Evolutionary conservation across 2,888 invertebrate genomes (phyloP).

Genomic region (Pyrrhia umbra): DNA sequence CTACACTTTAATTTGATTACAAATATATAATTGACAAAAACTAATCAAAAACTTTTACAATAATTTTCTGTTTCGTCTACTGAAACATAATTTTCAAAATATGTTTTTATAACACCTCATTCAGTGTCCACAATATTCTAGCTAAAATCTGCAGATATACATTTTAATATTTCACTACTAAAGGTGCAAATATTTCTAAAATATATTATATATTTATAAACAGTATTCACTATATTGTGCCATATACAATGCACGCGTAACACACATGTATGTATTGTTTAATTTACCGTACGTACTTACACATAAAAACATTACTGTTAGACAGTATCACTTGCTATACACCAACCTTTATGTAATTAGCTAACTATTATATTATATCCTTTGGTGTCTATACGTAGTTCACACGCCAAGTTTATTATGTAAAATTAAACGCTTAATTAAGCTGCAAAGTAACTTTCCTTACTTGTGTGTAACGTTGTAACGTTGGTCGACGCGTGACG

Average conservation of each 20-base stretch:
- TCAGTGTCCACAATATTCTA: constrained; percentile 77
- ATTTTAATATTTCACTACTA: constrained; percentile 87
- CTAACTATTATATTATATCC: constrained; percentile 79
- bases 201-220: constrained; percentile 88
- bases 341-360: constrained; percentile 82
- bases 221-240: constrained; percentile 86
- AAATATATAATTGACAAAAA: constrained; percentile 89
- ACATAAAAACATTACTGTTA: constrained; percentile 88
- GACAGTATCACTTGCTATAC: constrained; percentile 88
- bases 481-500: constrained; percentile 27
- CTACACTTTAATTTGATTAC: constrained; percentile 83
- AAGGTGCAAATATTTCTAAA: constrained; percentile 90
- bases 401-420: constrained; percentile 77
- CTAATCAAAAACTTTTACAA: constrained; percentile 84
- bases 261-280: constrained; percentile 78
- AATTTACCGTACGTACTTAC: constrained; percentile 80
- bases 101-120: constrained; percentile 66
- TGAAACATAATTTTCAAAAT: constrained; percentile 78
- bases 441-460: constrained; percentile 59
- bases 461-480: constrained; percentile 30
- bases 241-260: constrained; percentile 88
- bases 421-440: constrained; percentile 52
- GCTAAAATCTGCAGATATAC: constrained; percentile 88
- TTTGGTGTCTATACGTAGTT: constrained; percentile 85
- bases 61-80: constrained; percentile 78